phyloP scores from a whole-genome alignment of 1,140 invertebrate genomes.

The Ephestia elutella region DNA sequence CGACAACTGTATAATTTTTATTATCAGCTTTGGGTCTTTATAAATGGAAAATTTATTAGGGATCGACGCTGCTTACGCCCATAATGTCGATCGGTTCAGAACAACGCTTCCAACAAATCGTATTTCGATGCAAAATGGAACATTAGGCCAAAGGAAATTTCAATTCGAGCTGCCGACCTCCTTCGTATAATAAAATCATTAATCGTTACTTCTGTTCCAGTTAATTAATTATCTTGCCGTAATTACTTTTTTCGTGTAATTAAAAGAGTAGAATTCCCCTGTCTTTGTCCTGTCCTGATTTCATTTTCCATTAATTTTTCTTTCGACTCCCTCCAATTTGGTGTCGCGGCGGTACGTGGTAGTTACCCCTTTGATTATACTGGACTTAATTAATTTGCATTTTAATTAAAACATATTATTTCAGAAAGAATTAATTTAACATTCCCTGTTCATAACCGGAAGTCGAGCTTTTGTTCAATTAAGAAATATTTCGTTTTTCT shows the following conservation, averaged over 20 bases:
- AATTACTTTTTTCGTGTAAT: conserved; percentile 75
- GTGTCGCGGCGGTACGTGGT: conserved; percentile 64
- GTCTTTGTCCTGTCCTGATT: conserved; percentile 72
- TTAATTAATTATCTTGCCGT: conserved; percentile 74
- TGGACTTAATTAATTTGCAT: conserved; percentile 69
- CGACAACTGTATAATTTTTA: conserved; percentile 9
- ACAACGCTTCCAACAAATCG: conserved; percentile 47
- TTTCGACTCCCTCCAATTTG: conserved; percentile 68
- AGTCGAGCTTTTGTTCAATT: conserved; percentile 26
- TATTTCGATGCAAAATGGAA: conserved; percentile 43
- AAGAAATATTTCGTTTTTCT: conserved; percentile 3
- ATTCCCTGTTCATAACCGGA: conserved; percentile 19
- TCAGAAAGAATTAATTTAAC: conserved; percentile 35
- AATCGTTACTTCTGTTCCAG: conserved; percentile 74
- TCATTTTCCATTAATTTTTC: conserved; percentile 74
- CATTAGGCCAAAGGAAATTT: conserved; percentile 54
- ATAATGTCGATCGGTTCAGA: conserved; percentile 53
- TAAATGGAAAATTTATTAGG: conserved; percentile 22
- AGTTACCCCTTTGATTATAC: conserved; percentile 68
- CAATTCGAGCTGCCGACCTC: conserved; percentile 60
- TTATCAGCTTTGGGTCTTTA: neutral
- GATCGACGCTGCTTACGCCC: conserved; percentile 26
- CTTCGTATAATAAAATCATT: conserved; percentile 73
- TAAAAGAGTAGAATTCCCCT: conserved; percentile 73
- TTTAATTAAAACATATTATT: conserved; percentile 70